These are phyloP conservation scores for Melipona quadrifasciata DNA, from an alignment of 1,140 invertebrate genomes.

Conservation along the genomic window DNA sequence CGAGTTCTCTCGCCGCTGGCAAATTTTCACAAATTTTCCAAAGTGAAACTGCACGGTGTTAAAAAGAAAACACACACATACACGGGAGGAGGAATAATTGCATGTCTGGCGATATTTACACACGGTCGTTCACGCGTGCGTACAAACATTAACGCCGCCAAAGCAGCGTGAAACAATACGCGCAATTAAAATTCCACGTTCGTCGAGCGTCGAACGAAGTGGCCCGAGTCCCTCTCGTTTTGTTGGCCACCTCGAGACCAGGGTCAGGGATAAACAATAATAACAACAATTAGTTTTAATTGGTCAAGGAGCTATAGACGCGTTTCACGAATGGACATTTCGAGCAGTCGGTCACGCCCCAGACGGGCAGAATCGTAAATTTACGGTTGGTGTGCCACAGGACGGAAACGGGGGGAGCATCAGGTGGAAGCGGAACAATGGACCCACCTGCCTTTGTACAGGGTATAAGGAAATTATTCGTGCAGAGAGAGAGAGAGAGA, in stretches of 20 bases:
- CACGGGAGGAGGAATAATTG: not conserved
- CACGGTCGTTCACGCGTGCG: not conserved
- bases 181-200: not conserved
- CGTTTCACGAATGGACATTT: conserved; percentile 44
- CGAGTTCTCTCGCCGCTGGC: too few relatives aligned
- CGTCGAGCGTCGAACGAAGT: not conserved
- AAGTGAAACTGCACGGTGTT: too few relatives aligned
- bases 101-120: not conserved
- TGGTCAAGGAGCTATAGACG: conserved; percentile 2
- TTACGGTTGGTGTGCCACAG: conserved; percentile 71
- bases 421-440: conserved; percentile 67
- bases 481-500: too few relatives aligned
- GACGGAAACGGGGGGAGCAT: conserved; percentile 73
- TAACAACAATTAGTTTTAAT: conserved; percentile 54
- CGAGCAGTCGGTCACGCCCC: conserved; percentile 56
- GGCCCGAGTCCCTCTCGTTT: too few relatives aligned
- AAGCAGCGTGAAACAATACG: conserved; percentile 1
- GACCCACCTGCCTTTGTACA: conserved; percentile 70
- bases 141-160: not conserved
- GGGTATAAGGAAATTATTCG: not conserved
- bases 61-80: not conserved
- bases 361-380: conserved; percentile 67
- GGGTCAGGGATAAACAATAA: conserved; percentile 13
- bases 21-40: too few relatives aligned
- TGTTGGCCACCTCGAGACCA: not conserved